Conservation (phyloP, 2,797 vertebrate genomes). For the Netta rufina region DNA sequence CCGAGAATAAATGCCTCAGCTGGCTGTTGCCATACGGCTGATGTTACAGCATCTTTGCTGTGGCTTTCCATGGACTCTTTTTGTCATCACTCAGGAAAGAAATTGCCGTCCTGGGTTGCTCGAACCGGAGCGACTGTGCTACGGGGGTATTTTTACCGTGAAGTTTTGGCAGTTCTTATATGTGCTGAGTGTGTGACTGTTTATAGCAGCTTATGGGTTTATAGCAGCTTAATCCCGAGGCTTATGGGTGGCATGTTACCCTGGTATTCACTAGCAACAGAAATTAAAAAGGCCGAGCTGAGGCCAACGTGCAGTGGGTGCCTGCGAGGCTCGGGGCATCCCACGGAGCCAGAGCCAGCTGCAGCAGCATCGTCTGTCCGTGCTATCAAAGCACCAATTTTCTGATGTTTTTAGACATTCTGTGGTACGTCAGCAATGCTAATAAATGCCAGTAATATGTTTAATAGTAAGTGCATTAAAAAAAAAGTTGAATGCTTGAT, state of each 20-base stretch:
- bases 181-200: neutral
- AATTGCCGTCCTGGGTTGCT: neutral
- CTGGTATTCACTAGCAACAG: neutral
- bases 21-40: neutral
- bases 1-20: neutral
- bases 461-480: neutral
- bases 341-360: too few species aligned
- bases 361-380: too few species aligned
- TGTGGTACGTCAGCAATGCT: neutral
- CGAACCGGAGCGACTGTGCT: rapidly evolving
- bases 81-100: neutral
- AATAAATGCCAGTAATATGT: neutral
- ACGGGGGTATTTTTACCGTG: neutral
- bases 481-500: neutral
- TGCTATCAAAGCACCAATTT: too few species aligned
- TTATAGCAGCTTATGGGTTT: slow-evolving; percentile 31
- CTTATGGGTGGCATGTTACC: neutral
- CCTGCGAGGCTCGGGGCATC: too few species aligned
- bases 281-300: neutral
- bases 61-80: neutral
- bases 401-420: neutral
- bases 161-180: neutral
- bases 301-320: neutral
- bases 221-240: neutral
- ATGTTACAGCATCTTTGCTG: neutral